Evolutionary conservation across 2,888 invertebrate genomes (phyloP).

Genomic region (Chromoteleia sp.): DNA sequence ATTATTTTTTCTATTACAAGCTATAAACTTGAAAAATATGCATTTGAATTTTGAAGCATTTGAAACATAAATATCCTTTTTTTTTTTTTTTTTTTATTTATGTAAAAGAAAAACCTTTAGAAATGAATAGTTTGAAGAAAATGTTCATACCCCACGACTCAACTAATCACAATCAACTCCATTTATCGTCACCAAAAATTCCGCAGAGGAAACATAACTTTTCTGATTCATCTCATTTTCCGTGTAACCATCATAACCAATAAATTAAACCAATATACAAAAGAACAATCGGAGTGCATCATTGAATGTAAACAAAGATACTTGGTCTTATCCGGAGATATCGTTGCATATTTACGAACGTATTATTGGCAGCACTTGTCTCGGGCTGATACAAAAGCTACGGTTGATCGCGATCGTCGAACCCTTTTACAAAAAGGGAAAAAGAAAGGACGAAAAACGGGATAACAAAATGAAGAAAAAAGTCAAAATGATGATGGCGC

Average conservation of each 20-base stretch:
- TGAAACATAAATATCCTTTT: too few relatives aligned
- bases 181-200: background rate
- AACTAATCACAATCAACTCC: conserved; percentile 13
- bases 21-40: too few relatives aligned
- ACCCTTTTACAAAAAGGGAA: conserved; percentile 62
- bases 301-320: conserved; percentile 29
- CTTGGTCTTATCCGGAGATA: conserved; percentile 11
- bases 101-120: too few relatives aligned
- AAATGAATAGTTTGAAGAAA: too few relatives aligned
- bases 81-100: too few relatives aligned
- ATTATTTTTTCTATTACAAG: too few relatives aligned
- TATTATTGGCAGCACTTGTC: conserved; percentile 64
- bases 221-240: conserved; percentile 16
- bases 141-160: conserved; percentile 4
- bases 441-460: conserved; percentile 50
- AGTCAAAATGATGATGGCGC: conserved; percentile 56
- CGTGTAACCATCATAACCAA: conserved; percentile 22
- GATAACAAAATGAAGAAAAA: conserved; percentile 45
- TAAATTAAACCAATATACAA: conserved; percentile 27
- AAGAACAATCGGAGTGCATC: conserved; percentile 25
- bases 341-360: conserved; percentile 55
- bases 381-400: conserved; percentile 48
- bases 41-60: too few relatives aligned
- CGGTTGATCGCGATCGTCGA: conserved; percentile 65
- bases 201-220: background rate